phyloP scores from a whole-genome alignment of 2,888 invertebrate genomes.

The Cryptus viduatorius region DNA sequence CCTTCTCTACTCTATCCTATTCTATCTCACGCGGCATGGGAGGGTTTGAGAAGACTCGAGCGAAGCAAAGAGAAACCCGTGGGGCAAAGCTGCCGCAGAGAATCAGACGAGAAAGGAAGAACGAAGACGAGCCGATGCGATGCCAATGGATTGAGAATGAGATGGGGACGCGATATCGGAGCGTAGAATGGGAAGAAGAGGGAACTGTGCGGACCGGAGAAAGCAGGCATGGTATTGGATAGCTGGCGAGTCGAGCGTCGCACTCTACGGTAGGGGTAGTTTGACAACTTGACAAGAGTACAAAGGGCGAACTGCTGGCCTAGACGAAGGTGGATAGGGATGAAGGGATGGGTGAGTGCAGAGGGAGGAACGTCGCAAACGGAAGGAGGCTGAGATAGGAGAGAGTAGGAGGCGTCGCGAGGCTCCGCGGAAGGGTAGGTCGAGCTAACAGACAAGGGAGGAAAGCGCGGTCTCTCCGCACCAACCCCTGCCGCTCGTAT shows the following conservation, averaged over 20 bases:
- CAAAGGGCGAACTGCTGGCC: slow-evolving; percentile 84
- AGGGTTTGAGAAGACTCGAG: slow-evolving; percentile 12
- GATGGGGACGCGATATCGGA: slow-evolving; percentile 67
- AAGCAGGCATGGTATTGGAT: slow-evolving; percentile 80
- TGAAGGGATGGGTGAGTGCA: slow-evolving; percentile 67
- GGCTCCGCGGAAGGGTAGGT: slow-evolving; percentile 83
- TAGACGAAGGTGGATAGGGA: slow-evolving; percentile 71
- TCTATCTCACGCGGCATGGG: slow-evolving; percentile 9
- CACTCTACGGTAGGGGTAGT: slow-evolving; percentile 80
- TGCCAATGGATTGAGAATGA: slow-evolving; percentile 46
- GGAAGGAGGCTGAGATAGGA: slow-evolving; percentile 64
- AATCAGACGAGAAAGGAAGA: slow-evolving; percentile 17
- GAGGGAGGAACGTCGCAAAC: slow-evolving; percentile 54
- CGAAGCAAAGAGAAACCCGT: slow-evolving; percentile 4
- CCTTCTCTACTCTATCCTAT: slow-evolving; percentile 17
- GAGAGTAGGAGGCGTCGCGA: slow-evolving; percentile 86
- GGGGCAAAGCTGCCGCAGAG: slow-evolving; percentile 33
- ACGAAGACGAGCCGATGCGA: slow-evolving; percentile 25
- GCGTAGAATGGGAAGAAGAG: slow-evolving; percentile 49
- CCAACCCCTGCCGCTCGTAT: slow-evolving; percentile 44
- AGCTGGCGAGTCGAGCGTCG: slow-evolving; percentile 63
- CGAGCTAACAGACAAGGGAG: slow-evolving; percentile 69
- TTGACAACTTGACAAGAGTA: slow-evolving; percentile 85
- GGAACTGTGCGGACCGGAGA: slow-evolving; percentile 58
- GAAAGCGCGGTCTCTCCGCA: slow-evolving; percentile 75